A percentile compares a stretch with the other conserved stretches of the same genome.
Evolutionary conservation across 2,797 vertebrate genomes (phyloP).

Genomic region (Acanthurus leucopareius): DNA sequence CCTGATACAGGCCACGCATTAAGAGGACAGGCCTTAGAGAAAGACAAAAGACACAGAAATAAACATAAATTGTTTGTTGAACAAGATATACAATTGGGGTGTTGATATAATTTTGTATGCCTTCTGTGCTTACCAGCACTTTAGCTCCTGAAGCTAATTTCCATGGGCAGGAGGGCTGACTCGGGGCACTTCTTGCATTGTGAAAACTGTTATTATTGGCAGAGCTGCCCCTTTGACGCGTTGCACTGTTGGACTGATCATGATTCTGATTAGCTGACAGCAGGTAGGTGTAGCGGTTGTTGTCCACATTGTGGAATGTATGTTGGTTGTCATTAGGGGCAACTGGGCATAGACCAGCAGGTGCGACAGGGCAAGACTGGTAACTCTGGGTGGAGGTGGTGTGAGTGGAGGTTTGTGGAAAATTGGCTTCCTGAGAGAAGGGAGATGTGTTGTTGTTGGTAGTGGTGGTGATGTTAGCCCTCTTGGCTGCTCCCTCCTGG

Average conservation of each 20-base stretch:
- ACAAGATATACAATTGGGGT: neutral
- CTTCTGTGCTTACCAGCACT: conserved; percentile 84
- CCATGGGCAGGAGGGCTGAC: conserved; percentile 82
- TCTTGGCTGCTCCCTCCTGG: conserved; percentile 77
- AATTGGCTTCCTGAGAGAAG: conserved; percentile 78
- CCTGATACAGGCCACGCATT: conserved; percentile 86
- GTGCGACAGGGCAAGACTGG: conserved; percentile 70
- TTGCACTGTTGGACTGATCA: conserved; percentile 46
- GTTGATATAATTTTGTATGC: neutral
- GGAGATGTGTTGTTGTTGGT: conserved; percentile 60
- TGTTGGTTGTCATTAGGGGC: conserved; percentile 69
- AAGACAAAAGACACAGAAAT: conserved; percentile 2
- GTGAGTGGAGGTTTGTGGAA: conserved; percentile 65
- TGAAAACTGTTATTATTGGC: conserved; percentile 66
- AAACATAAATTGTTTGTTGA: neutral
- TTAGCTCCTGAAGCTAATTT: conserved; percentile 83
- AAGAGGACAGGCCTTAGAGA: conserved; percentile 86
- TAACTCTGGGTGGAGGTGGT: conserved; percentile 60
- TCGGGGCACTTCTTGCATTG: conserved; percentile 55
- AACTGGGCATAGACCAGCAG: conserved; percentile 64
- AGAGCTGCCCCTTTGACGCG: conserved; percentile 57
- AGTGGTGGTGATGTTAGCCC: conserved; percentile 51
- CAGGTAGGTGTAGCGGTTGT: conserved; percentile 72
- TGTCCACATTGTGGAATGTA: conserved; percentile 76
- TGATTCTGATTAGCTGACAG: conserved; percentile 78